Percentiles rank a stretch among this genome's conserved stretches.
These are phyloP conservation scores for Nannospalax galili DNA, from an alignment of 2,113 vertebrate species.

Conservation along the genomic window DNA sequence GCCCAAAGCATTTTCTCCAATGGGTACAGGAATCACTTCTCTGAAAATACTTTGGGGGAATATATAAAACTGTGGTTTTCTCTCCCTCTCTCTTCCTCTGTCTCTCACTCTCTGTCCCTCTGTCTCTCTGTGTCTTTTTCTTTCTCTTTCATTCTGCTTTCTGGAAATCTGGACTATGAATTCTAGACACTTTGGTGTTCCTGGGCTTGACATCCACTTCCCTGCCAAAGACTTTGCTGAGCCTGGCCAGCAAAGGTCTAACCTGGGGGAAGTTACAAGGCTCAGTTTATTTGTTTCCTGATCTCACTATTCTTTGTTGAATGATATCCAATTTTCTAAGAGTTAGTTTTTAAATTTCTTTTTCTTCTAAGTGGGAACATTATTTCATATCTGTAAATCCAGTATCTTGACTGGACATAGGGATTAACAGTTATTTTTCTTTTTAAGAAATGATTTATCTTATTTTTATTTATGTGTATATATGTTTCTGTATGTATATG, in stretches of 20 bases:
- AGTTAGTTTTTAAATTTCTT: neutral
- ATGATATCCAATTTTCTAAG: neutral
- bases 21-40: neutral
- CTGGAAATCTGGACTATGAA: neutral
- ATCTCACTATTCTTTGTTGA: neutral
- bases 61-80: too few species aligned
- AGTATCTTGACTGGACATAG: neutral
- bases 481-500: neutral
- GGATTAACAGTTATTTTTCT: neutral
- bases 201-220: neutral
- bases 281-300: neutral
- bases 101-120: neutral
- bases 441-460: neutral
- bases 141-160: neutral
- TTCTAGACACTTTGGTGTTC: too few species aligned
- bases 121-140: neutral
- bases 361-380: neutral
- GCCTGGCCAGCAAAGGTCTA: neutral
- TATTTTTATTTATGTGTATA: neutral
- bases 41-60: neutral
- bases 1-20: neutral
- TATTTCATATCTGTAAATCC: neutral
- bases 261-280: neutral
- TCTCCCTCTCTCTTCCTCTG: neutral
- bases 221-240: neutral